phyloP scores from a whole-genome alignment of 1,140 invertebrate genomes.

The Calycopis cecrops region DNA sequence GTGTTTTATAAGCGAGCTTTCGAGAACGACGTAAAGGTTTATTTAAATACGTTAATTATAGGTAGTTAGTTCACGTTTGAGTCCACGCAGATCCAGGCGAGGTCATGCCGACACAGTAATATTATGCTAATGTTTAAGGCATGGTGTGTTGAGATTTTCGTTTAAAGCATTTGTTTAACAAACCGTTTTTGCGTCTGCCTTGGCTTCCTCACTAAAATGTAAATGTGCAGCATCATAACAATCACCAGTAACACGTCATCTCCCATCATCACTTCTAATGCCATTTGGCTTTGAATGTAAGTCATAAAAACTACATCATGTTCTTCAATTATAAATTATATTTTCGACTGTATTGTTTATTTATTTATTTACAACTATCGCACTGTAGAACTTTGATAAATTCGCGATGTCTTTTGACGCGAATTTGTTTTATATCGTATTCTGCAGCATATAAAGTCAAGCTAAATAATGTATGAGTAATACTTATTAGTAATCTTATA shows the following conservation, averaged over 20 bases:
- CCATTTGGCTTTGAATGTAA: no score
- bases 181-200: conserved; percentile 15
- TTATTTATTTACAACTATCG: no score
- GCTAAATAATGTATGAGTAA: no score
- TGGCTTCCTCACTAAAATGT: conserved; percentile 19
- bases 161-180: conserved; percentile 38
- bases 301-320: no score
- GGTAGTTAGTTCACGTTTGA: conserved; percentile 38
- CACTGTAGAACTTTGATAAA: no score
- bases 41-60: conserved; percentile 32
- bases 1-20: conserved; percentile 38
- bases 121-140: conserved; percentile 45
- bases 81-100: conserved; percentile 26
- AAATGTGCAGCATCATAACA: conserved; percentile 12
- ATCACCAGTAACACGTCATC: conserved; percentile 1
- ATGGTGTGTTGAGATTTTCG: conserved; percentile 50
- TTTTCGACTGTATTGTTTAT: no score
- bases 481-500: no score
- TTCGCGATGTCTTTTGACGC: no score
- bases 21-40: conserved; percentile 48
- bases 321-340: no score
- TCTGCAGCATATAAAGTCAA: no score
- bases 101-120: conserved; percentile 55
- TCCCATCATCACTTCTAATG: conserved; percentile 3
- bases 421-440: no score